phyloP scores from a whole-genome alignment of 1,140 invertebrate species.

The Bombus sibiricus region DNA sequence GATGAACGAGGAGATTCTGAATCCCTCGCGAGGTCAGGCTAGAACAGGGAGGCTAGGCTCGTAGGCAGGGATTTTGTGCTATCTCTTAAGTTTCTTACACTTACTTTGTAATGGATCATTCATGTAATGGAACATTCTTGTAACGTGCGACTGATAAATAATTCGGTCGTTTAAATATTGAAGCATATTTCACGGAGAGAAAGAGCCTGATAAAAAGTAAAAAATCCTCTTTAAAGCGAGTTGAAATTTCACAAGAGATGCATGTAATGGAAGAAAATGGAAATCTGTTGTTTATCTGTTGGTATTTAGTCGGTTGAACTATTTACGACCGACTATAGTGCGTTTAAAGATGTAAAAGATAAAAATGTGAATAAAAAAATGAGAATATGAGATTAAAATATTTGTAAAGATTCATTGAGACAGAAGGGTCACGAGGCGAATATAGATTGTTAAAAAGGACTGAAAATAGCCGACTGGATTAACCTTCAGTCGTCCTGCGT shows the following conservation, averaged over 20 bases:
- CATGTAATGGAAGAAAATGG: not conserved
- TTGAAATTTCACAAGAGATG: not conserved
- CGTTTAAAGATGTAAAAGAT: not conserved
- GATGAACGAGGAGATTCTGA: not conserved
- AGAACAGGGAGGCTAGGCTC: not conserved
- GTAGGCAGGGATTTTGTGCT: not conserved
- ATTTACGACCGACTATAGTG: not conserved
- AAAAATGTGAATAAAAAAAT: not conserved
- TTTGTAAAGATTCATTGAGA: not conserved
- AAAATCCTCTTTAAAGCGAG: not conserved
- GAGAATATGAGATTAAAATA: not conserved
- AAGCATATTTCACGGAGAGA: not conserved
- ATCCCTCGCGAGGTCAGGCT: not conserved
- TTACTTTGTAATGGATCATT: not conserved
- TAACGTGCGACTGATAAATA: constrained; percentile 2
- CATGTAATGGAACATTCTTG: not conserved
- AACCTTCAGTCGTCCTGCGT: constrained; percentile 23
- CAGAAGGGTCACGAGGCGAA: constrained; percentile 15
- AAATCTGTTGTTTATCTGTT: not conserved
- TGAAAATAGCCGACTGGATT: constrained; percentile 27
- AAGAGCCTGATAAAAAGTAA: not conserved
- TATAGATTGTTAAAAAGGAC: constrained; percentile 31
- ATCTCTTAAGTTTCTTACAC: not conserved
- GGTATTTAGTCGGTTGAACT: too few species aligned
- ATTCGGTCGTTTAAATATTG: constrained; percentile 22